These are phyloP conservation scores for Clinocottus analis DNA, from an alignment of 2,113 vertebrate genomes.

Conservation along the genomic window DNA sequence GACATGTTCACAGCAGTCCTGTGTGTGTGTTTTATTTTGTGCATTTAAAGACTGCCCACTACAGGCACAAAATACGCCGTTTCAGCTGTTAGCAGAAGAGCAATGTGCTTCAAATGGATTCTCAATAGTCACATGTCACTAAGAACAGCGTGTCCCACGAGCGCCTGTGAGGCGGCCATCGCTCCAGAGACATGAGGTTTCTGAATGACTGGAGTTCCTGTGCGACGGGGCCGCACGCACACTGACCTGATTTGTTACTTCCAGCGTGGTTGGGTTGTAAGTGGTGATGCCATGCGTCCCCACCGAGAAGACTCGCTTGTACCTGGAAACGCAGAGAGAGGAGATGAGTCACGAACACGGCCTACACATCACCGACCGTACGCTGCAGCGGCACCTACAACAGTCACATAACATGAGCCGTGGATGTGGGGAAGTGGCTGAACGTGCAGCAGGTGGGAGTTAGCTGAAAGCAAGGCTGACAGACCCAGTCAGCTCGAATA, in stretches of 20 bases:
- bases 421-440: background rate
- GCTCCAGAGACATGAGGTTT: background rate
- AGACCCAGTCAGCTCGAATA: background rate
- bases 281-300: slow-evolving; percentile 97
- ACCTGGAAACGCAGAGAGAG: slow-evolving; percentile 83
- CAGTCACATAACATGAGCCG: slow-evolving; percentile 9
- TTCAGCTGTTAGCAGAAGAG: slow-evolving; percentile 21
- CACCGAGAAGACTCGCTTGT: slow-evolving; percentile 97
- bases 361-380: slow-evolving; percentile 7
- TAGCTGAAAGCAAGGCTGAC: background rate
- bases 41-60: background rate
- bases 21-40: background rate
- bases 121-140: slow-evolving; percentile 6
- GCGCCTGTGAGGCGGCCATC: slow-evolving; percentile 1
- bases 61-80: background rate
- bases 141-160: slow-evolving; percentile 13
- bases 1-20: background rate
- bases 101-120: slow-evolving; percentile 23
- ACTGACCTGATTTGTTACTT: slow-evolving; percentile 99
- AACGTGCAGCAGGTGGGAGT: background rate
- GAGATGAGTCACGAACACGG: slow-evolving; percentile 53
- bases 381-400: slow-evolving; percentile 17
- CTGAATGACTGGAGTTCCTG: background rate
- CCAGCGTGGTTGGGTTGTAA: slow-evolving; percentile 96
- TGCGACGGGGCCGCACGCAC: background rate